Evolutionary conservation across 2,888 invertebrate genomes (phyloP).

Genomic region (Eucera pruinosa): DNA sequence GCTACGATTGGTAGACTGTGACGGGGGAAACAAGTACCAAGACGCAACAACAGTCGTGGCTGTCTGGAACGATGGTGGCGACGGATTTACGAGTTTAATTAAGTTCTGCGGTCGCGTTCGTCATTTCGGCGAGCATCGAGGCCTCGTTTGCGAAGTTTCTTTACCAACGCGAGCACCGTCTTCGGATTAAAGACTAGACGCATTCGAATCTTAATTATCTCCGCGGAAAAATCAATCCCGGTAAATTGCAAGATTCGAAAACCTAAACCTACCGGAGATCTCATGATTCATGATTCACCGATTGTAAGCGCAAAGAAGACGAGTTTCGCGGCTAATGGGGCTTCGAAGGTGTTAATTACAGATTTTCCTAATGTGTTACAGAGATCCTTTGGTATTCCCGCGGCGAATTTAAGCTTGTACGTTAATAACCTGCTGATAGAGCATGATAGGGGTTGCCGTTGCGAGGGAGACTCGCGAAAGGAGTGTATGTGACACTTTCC

Average conservation of each 20-base stretch:
- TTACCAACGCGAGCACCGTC: slow-evolving; percentile 25
- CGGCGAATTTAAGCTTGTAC: slow-evolving; percentile 59
- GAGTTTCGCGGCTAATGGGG: background rate
- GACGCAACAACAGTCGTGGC: slow-evolving; percentile 69
- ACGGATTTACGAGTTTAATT: slow-evolving; percentile 83
- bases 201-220: background rate
- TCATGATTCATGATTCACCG: too few relatives aligned
- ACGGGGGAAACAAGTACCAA: slow-evolving; percentile 63
- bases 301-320: too few relatives aligned
- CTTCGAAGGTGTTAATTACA: slow-evolving; percentile 39
- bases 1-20: slow-evolving; percentile 5
- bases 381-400: slow-evolving; percentile 59
- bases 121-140: slow-evolving; percentile 80
- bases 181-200: slow-evolving; percentile 11
- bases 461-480: slow-evolving; percentile 73
- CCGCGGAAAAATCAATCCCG: too few relatives aligned
- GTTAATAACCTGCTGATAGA: slow-evolving; percentile 74
- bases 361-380: slow-evolving; percentile 47
- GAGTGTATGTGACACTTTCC: slow-evolving; percentile 84
- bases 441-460: slow-evolving; percentile 75
- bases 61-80: slow-evolving; percentile 69
- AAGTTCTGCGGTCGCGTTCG: slow-evolving; percentile 82
- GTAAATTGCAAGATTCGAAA: too few relatives aligned
- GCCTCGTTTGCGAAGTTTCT: slow-evolving; percentile 73
- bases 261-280: too few relatives aligned